phyloP scores from a whole-genome alignment of 2,797 vertebrate species.

The Myoxocephalus aenaeus region DNA sequence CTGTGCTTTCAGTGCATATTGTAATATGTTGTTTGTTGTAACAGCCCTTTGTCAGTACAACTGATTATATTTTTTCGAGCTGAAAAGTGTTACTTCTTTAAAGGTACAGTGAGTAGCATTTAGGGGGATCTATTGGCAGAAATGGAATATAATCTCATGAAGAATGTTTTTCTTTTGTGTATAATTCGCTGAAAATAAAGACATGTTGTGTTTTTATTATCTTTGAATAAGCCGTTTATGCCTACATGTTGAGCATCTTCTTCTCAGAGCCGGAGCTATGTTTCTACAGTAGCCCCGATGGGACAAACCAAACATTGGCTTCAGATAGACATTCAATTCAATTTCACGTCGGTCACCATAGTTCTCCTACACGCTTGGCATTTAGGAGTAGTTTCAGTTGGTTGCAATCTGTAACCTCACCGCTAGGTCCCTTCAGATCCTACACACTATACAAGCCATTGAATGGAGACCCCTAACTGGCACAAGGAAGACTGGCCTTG shows the following conservation, averaged over 20 bases:
- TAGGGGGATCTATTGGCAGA: background rate
- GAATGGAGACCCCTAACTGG: background rate
- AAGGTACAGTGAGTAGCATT: background rate
- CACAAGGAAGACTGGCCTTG: background rate
- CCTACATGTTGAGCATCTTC: background rate
- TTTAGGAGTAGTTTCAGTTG: background rate
- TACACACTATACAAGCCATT: background rate
- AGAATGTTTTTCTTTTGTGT: background rate
- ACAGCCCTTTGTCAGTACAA: background rate
- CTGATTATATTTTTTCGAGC: background rate
- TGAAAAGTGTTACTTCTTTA: slow-evolving; percentile 4
- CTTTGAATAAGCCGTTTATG: background rate
- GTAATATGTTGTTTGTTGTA: background rate
- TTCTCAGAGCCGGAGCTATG: background rate
- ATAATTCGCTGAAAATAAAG: background rate
- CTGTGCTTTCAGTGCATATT: background rate
- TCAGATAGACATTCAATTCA: background rate
- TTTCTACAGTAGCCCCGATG: background rate
- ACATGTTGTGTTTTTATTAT: background rate
- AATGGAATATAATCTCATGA: background rate
- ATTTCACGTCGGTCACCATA: background rate
- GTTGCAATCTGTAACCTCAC: background rate
- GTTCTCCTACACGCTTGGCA: background rate
- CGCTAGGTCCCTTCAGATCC: background rate
- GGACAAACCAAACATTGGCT: background rate